Evolutionary conservation across 2,797 vertebrate genomes (phyloP).

Genomic region (Distichodus sexfasciatus): DNA sequence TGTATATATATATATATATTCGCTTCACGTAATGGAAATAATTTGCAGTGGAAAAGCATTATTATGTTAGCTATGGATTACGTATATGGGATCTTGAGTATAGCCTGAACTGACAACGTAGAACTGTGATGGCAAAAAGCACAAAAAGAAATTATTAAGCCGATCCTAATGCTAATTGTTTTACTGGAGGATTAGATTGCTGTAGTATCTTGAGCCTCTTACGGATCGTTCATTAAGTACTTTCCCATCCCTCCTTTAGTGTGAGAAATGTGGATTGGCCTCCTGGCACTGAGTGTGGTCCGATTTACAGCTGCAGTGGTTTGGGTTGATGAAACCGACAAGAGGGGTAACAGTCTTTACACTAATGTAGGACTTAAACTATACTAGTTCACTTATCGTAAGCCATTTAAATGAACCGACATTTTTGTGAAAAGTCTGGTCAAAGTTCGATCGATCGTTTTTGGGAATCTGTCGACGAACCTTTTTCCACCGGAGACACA

Average conservation of each 20-base stretch:
- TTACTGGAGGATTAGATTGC: constrained; percentile 9
- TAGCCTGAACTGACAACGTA: no score
- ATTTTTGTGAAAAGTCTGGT: background rate
- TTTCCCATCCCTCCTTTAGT: constrained; percentile 15
- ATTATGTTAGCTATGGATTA: no score
- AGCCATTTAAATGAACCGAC: background rate
- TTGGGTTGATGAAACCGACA: background rate
- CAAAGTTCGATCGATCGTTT: constrained; percentile 29
- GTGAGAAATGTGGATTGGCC: constrained; percentile 12
- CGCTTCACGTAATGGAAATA: no score
- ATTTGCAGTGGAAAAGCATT: no score
- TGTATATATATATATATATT: no score
- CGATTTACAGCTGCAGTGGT: background rate
- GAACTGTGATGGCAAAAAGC: no score
- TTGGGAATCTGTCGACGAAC: constrained; percentile 6
- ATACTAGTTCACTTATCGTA: background rate
- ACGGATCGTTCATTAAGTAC: constrained; percentile 10
- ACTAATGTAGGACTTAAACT: background rate
- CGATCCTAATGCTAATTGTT: constrained; percentile 8
- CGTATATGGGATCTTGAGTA: no score
- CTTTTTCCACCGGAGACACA: background rate
- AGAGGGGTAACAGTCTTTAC: no score
- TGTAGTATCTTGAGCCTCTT: background rate
- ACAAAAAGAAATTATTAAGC: constrained; percentile 46
- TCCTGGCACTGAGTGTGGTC: constrained; percentile 19